phyloP scores from a whole-genome alignment of 2,113 vertebrate species.

The Accipiter virgatus region DNA sequence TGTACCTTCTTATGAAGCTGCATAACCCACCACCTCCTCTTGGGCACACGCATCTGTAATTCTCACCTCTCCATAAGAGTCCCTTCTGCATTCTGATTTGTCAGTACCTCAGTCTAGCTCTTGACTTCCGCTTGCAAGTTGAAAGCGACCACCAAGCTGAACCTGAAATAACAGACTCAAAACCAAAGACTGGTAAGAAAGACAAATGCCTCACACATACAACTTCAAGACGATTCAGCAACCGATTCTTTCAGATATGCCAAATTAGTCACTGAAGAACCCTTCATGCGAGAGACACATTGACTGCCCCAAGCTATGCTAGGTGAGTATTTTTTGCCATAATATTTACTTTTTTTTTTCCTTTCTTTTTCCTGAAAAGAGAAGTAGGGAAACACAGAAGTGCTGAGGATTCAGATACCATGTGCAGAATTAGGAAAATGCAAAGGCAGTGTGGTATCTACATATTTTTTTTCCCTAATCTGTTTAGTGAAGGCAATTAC shows the following conservation, averaged over 20 bases:
- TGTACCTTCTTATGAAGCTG: background rate
- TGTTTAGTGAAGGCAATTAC: background rate
- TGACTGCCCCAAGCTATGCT: background rate
- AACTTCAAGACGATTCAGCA: background rate
- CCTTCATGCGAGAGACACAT: fast-evolving
- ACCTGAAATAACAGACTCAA: background rate
- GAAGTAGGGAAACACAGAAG: background rate
- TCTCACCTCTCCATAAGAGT: background rate
- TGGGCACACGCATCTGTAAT: fast-evolving
- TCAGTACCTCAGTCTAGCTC: background rate
- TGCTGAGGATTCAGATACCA: background rate
- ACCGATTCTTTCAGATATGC: background rate
- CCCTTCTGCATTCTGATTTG: background rate
- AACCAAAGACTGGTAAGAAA: background rate
- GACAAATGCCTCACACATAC: fast-evolving
- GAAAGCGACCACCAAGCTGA: background rate
- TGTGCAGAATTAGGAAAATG: background rate
- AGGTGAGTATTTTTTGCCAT: background rate
- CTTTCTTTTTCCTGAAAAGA: background rate
- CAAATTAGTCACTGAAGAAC: background rate
- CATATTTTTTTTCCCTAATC: fast-evolving
- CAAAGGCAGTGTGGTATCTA: fast-evolving
- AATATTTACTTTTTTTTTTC: background rate
- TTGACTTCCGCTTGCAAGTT: background rate
- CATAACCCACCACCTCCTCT: fast-evolving